phyloP scores from a whole-genome alignment of 2,888 invertebrate species.

The Teinopalpus imperialis region DNA sequence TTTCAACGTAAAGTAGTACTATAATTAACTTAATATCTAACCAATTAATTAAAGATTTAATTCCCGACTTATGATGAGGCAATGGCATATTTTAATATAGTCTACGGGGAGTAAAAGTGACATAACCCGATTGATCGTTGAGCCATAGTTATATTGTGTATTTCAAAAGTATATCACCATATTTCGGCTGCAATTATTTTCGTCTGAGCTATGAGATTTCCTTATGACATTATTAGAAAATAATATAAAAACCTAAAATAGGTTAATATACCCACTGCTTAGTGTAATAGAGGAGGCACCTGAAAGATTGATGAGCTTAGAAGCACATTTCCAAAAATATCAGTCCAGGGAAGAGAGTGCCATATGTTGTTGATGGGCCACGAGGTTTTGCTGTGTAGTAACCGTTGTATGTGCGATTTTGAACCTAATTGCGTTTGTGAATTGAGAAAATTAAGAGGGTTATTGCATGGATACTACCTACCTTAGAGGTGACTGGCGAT shows the following conservation, averaged over 20 bases:
- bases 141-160: no score
- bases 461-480: slow-evolving; percentile 41
- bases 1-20: no score
- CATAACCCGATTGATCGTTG: no score
- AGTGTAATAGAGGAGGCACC: slow-evolving; percentile 56
- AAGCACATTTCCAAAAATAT: slow-evolving; percentile 66
- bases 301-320: slow-evolving; percentile 73
- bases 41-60: no score
- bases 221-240: no score
- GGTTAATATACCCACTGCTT: slow-evolving; percentile 6
- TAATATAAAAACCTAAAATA: neutral
- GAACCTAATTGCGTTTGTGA: slow-evolving; percentile 39
- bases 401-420: slow-evolving; percentile 38
- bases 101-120: no score
- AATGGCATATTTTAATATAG: no score
- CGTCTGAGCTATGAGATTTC: no score
- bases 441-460: slow-evolving; percentile 37
- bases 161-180: no score
- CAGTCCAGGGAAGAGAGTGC: slow-evolving; percentile 47
- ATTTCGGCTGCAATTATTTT: no score
- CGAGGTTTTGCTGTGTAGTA: slow-evolving; percentile 26
- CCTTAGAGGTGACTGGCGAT: slow-evolving; percentile 74
- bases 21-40: no score
- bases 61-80: no score
- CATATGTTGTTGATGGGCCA: slow-evolving; percentile 63